Base-by-base conservation (phyloP, 2,888 invertebrate species). In the Dioctria rufipes region DNA sequence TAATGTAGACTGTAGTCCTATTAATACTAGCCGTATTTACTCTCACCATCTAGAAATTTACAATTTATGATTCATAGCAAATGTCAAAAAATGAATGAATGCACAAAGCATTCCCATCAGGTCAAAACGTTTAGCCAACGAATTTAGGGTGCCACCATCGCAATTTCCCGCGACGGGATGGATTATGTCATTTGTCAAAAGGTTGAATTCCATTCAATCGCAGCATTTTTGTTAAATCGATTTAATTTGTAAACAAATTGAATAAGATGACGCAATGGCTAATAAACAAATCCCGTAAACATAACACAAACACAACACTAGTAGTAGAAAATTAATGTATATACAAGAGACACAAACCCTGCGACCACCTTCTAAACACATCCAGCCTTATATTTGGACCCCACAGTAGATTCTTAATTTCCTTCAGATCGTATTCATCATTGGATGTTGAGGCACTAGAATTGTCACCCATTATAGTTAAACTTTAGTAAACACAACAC, bases 281-380 rank as follows among this genome's bases (percentile, higher is more conserved):
- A 77, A 63, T 75, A 75, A 60, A 60, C 73, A 75, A 40, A 60
- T 40, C 8, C 42, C 69, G 60, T 75, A 75, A 75, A 75, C 73
- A 75, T 43, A 58, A 75, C 73, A 75, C 73, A 75, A 60, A 75
- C 60, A 60, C 73, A 75, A 58, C n/a, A 69, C 13, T 37, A 13
- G 25, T 25, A 25, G 25, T 25, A 1, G 49, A 69, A 9, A 46
- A 43, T 69, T 49, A 37, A 25, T 51, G 25, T 25, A 25, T 25
- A 49, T n/a, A 43, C 54, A 46, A 60, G 25, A 25, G 51, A 80
- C 73, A 82, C 83, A 80, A 80, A 94, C 95, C 95, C 92, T 97
- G 97, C 84, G 96, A 95, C 97, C 97, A 97, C 86, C 96, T 92
- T 86, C 93, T 92, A 88, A 97, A 97, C 83, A 97, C 95, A 86